A percentile compares a stretch with the other conserved stretches of the same genome.
phyloP scores from a whole-genome alignment of 2,113 vertebrate species.

The Chlorodrepanis virens region DNA sequence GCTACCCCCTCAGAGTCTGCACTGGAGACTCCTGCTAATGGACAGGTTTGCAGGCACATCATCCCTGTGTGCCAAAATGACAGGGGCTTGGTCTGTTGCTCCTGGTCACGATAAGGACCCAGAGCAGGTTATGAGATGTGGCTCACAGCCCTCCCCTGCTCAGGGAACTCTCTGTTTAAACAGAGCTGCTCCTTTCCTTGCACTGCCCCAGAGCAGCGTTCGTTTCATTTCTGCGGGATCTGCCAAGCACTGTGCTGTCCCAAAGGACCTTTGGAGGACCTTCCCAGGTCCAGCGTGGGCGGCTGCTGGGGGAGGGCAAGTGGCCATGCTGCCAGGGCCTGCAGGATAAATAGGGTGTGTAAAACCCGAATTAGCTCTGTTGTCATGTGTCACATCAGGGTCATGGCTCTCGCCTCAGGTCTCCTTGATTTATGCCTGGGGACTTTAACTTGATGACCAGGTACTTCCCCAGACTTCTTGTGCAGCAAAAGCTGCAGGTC shows the following conservation, averaged over 20 bases:
- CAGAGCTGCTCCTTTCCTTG: rapidly evolving
- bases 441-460: conserved; percentile 24
- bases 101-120: not conserved
- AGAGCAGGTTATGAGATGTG: not conserved
- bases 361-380: conserved; percentile 61
- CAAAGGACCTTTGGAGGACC: not conserved
- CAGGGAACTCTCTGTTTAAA: not conserved
- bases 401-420: conserved; percentile 4
- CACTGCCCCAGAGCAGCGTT: not conserved
- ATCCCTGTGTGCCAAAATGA: not conserved
- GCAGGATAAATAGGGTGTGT: conserved; percentile 58
- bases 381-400: conserved; percentile 56
- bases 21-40: not conserved
- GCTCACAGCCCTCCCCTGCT: not conserved
- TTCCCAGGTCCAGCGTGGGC: rapidly evolving
- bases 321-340: not conserved
- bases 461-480: not conserved
- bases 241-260: rapidly evolving
- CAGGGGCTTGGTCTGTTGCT: not conserved
- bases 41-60: not conserved
- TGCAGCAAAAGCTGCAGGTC: not conserved
- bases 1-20: not conserved
- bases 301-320: not conserved
- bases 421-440: conserved; percentile 41
- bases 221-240: not conserved